A percentile compares a stretch with the other conserved stretches of the same genome.
Conservation (phyloP, 64 coral and sea anemone genomes). For the Dendrophyllia cribrosa region DNA sequence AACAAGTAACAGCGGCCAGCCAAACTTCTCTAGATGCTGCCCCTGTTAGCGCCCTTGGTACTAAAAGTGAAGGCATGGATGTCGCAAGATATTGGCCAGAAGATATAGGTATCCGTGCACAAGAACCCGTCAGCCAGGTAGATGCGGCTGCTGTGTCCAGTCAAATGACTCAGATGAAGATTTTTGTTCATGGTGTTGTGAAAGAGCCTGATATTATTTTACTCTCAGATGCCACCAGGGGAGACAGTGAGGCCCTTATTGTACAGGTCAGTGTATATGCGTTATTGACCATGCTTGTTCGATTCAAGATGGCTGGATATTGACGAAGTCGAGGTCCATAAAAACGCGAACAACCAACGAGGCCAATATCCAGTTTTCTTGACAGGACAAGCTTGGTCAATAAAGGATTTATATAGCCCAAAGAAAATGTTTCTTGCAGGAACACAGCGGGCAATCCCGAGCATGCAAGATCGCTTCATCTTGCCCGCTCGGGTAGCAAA, state of each 20-base stretch:
- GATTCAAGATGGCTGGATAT: too few species aligned
- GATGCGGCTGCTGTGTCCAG: background rate
- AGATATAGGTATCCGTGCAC: background rate
- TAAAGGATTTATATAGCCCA: too few species aligned
- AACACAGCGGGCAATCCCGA: too few species aligned
- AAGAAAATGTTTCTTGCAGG: too few species aligned
- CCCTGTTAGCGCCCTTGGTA: background rate
- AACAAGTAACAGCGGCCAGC: slow-evolving; percentile 39
- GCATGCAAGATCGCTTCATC: too few species aligned
- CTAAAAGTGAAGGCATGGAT: background rate
- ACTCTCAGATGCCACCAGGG: slow-evolving; percentile 75
- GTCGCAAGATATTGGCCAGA: background rate
- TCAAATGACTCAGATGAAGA: slow-evolving; percentile 17
- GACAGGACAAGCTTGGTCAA: too few species aligned
- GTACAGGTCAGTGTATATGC: slow-evolving; percentile 60
- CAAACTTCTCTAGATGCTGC: slow-evolving; percentile 56
- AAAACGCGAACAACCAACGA: too few species aligned
- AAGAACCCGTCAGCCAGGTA: background rate
- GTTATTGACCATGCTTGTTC: too few species aligned
- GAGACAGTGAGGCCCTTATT: slow-evolving; percentile 85
- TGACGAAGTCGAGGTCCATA: too few species aligned
- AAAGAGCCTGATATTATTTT: slow-evolving; percentile 93
- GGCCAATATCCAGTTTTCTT: too few species aligned
- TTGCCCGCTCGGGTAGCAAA: too few species aligned
- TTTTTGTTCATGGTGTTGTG: slow-evolving; percentile 76